Conservation (phyloP, 2,888 invertebrate genomes). For the Choristoneura rosaceana region DNA sequence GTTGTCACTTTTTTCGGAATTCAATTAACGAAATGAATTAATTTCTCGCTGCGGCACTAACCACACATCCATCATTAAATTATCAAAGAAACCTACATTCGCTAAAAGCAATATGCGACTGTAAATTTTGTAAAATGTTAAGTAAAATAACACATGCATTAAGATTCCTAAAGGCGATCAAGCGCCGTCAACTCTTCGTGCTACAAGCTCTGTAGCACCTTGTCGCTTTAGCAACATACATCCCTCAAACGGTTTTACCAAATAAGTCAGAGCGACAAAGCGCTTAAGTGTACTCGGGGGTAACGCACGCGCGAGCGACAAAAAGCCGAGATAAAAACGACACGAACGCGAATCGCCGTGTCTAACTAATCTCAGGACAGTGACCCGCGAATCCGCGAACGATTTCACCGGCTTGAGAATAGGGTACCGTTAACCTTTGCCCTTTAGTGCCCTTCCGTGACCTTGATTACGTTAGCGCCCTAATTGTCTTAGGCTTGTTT, state of each 20-base stretch:
- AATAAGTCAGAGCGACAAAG: conserved; percentile 4
- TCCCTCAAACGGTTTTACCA: conserved; percentile 46
- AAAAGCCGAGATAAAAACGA: conserved; percentile 74
- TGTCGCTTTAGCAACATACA: conserved; percentile 52
- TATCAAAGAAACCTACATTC: conserved; percentile 26
- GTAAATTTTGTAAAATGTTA: neutral
- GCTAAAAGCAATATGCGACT: conserved; percentile 44
- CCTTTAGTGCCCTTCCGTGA: conserved; percentile 32
- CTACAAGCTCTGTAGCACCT: neutral
- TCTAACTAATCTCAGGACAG: conserved; percentile 73
- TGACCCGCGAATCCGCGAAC: conserved; percentile 74
- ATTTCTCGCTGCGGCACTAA: neutral
- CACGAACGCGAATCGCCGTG: conserved; percentile 55
- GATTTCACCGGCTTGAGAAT: conserved; percentile 31
- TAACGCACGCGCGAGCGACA: conserved; percentile 75
- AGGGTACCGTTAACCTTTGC: conserved; percentile 37
- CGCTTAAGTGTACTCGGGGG: conserved; percentile 49
- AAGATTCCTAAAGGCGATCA: neutral
- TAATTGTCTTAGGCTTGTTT: conserved; percentile 27
- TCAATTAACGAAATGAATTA: neutral
- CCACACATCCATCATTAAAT: neutral
- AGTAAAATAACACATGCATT: neutral
- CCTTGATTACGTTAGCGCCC: conserved; percentile 23
- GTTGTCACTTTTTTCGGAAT: neutral
- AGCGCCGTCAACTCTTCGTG: too few species aligned